phyloP scores from a whole-genome alignment of 2,797 vertebrate species.

The Passerculus sandwichensis region DNA sequence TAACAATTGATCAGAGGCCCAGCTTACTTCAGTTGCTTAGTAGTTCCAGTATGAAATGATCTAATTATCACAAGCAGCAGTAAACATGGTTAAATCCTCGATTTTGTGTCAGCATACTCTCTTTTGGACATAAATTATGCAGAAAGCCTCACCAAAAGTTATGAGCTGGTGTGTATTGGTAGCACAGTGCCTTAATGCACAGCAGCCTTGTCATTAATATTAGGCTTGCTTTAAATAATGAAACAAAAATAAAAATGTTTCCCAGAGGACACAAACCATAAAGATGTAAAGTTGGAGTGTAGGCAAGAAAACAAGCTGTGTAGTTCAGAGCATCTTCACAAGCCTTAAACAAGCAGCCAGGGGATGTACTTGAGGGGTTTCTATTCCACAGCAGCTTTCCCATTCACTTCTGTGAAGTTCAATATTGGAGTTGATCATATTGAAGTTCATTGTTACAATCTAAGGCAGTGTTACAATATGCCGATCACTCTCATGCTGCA shows the following conservation, averaged over 20 bases:
- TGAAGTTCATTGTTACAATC: background rate
- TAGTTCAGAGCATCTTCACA: constrained; percentile 30
- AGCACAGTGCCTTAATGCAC: background rate
- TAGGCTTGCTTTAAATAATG: constrained; percentile 55
- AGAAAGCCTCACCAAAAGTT: constrained; percentile 24
- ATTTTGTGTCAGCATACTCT: constrained; percentile 10
- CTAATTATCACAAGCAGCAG: background rate
- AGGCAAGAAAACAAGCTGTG: constrained; percentile 19
- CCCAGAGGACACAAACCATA: background rate
- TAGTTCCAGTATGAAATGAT: background rate
- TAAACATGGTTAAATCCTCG: constrained; percentile 6
- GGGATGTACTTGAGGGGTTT: background rate
- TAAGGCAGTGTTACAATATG: background rate
- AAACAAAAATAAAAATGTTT: constrained; percentile 48
- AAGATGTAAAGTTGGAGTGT: background rate
- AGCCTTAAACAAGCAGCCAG: background rate
- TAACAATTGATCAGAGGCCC: background rate
- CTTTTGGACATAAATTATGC: constrained; percentile 18
- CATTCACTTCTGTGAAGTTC: background rate
- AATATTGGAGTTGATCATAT: background rate
- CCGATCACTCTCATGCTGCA: background rate
- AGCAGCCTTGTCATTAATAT: constrained; percentile 9
- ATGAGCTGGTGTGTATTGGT: background rate
- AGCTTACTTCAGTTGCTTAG: background rate
- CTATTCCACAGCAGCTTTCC: background rate